Conservation (phyloP, 2,797 vertebrate genomes). For the Cynopterus sphinx region DNA sequence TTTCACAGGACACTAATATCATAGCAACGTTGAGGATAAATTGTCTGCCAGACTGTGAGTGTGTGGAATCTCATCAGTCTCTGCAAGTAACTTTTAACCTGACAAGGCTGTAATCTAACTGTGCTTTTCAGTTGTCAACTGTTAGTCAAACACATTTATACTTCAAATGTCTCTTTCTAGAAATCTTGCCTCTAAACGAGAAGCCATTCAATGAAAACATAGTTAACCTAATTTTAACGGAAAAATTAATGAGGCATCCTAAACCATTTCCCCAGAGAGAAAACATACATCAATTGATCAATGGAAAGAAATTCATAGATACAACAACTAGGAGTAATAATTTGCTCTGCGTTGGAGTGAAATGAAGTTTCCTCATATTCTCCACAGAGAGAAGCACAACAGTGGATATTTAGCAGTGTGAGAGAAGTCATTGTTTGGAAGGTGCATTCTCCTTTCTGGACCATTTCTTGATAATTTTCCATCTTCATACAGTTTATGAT, state of each 20-base stretch:
- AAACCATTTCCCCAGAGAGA: neutral
- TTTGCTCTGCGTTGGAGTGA: neutral
- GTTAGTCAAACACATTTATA: neutral
- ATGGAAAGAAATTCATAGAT: neutral
- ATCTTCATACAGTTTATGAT: neutral
- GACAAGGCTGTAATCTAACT: too few species aligned
- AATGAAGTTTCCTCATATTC: neutral
- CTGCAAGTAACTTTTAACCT: rapidly evolving
- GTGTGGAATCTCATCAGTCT: rapidly evolving
- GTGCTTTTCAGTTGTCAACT: neutral
- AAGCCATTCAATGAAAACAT: neutral
- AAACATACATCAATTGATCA: neutral
- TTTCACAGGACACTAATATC: neutral
- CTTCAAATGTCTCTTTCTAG: neutral
- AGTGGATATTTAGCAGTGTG: neutral
- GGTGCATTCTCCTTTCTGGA: neutral
- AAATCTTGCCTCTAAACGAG: neutral
- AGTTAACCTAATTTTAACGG: neutral
- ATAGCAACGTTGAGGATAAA: rapidly evolving
- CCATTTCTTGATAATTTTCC: neutral
- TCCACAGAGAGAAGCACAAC: rapidly evolving
- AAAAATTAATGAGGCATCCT: neutral
- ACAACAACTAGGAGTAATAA: neutral
- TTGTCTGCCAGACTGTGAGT: neutral
- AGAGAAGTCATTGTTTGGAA: neutral